phyloP scores from a whole-genome alignment of 2,113 vertebrate genomes.

The Sylvietta virens region DNA sequence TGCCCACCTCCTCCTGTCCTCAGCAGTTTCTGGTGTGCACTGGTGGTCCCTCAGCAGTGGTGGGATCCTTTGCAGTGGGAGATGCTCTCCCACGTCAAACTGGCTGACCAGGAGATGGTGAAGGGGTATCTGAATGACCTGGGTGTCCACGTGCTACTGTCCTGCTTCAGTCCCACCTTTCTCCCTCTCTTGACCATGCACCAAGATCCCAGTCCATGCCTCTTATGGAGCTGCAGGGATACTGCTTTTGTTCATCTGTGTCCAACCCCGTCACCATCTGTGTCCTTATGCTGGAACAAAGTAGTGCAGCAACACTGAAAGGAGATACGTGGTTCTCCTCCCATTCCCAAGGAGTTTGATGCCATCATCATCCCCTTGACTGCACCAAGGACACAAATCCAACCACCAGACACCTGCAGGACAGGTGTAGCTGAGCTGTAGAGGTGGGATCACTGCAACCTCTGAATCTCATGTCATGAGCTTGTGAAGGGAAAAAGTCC shows the following conservation, averaged over 20 bases:
- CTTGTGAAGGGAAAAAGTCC: background rate
- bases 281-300: background rate
- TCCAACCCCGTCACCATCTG: background rate
- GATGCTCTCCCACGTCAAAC: background rate
- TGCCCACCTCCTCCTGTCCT: background rate
- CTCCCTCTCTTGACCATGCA: fast-evolving
- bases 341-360: background rate
- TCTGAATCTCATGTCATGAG: background rate
- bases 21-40: background rate
- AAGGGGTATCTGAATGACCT: background rate
- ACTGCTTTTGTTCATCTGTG: background rate
- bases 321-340: background rate
- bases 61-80: background rate
- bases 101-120: background rate
- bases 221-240: background rate
- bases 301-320: fast-evolving
- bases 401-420: background rate
- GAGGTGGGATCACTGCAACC: background rate
- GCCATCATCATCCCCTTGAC: background rate
- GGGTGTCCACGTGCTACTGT: fast-evolving
- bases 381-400: background rate
- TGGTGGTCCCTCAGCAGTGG: fast-evolving
- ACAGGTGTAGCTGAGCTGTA: background rate
- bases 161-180: background rate
- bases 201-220: background rate